Evolutionary conservation across 2,888 invertebrate genomes (phyloP).

Genomic region (Limnephilus marmoratus): DNA sequence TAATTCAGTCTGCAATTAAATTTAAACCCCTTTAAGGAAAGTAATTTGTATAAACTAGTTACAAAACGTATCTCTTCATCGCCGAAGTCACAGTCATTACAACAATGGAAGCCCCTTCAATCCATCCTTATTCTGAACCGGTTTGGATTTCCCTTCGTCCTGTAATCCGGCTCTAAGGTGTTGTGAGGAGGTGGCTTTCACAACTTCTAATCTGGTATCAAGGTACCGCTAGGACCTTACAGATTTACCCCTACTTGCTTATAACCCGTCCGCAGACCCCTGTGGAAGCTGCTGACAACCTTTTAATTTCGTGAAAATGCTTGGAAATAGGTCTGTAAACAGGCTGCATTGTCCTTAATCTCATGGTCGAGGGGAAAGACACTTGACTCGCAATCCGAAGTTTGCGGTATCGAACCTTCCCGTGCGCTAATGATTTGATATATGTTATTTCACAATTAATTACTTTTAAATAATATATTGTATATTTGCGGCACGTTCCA

Average conservation of each 20-base stretch:
- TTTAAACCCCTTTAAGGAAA: neutral
- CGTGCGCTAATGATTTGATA: no score
- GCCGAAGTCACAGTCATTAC: slow-evolving; percentile 41
- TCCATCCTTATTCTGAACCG: slow-evolving; percentile 7
- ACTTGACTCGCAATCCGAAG: no score
- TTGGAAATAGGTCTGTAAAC: no score
- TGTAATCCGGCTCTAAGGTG: slow-evolving; percentile 65
- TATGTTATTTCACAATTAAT: no score
- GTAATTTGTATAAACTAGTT: neutral
- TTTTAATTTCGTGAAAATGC: neutral
- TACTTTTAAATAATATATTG: no score
- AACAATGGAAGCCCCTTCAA: slow-evolving; percentile 43
- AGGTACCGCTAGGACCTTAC: slow-evolving; percentile 53
- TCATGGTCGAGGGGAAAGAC: no score
- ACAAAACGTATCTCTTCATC: neutral
- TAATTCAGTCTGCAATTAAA: neutral
- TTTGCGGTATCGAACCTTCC: no score
- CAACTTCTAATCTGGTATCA: slow-evolving; percentile 64
- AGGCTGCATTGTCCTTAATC: no score
- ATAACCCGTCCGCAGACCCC: neutral
- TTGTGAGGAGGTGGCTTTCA: slow-evolving; percentile 61
- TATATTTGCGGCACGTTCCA: no score
- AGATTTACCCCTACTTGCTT: slow-evolving; percentile 20
- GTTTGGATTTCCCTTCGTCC: slow-evolving; percentile 49
- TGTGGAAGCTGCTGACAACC: neutral